Evolutionary conservation across 2,797 vertebrate species (phyloP).

Genomic region (Sphenopsis melanotis): DNA sequence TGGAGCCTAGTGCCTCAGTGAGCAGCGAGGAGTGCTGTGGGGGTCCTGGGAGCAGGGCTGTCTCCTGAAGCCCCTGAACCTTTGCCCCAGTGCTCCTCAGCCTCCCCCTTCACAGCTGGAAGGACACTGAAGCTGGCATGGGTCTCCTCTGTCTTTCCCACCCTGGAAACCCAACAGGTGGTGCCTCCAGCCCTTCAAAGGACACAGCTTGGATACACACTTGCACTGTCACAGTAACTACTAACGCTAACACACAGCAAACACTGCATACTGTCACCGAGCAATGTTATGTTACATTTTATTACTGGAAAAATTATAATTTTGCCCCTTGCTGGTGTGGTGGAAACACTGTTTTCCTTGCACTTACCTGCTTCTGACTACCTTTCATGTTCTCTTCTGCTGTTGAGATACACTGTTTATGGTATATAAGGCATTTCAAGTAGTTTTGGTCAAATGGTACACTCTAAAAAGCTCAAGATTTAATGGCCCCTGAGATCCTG

Average conservation of each 20-base stretch:
- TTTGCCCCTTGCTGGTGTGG: neutral
- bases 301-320: neutral
- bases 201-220: too few species aligned
- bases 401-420: neutral
- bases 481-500: neutral
- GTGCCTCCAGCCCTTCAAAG: neutral
- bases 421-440: neutral
- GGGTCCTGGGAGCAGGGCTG: rapidly evolving
- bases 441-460: neutral
- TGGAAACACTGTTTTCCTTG: neutral
- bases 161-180: neutral
- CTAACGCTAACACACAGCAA: neutral
- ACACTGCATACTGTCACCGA: neutral
- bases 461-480: neutral
- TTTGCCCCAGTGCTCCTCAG: rapidly evolving
- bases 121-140: neutral
- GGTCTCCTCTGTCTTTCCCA: neutral
- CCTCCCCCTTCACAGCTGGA: neutral
- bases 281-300: neutral
- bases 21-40: neutral
- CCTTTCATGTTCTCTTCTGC: neutral
- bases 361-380: neutral
- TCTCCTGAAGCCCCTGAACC: rapidly evolving
- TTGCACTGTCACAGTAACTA: neutral
- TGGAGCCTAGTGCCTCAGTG: neutral